These are phyloP conservation scores for Drosophila triauraria DNA, from an alignment of 1,140 invertebrate genomes.

Conservation along the genomic window DNA sequence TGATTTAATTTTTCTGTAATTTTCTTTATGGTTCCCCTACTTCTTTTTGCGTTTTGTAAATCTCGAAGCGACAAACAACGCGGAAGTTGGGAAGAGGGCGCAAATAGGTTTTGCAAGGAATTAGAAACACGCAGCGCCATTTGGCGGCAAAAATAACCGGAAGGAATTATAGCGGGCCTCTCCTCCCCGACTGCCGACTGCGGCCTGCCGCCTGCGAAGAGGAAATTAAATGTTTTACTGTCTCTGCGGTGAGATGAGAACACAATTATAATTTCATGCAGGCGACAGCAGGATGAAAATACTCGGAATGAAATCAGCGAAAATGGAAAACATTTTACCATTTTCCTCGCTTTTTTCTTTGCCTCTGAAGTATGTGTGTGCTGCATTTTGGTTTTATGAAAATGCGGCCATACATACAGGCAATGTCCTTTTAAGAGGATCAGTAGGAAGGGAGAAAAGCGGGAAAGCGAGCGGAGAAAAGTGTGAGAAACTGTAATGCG, in stretches of 20 bases:
- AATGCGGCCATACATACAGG: conserved; percentile 32
- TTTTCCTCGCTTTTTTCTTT: conserved; percentile 17
- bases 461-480: conserved; percentile 1
- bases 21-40: conserved; percentile 35
- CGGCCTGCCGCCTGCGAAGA: conserved; percentile 36
- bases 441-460: conserved; percentile 29
- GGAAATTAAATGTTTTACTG: conserved; percentile 83
- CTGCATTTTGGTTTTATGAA: conserved; percentile 65
- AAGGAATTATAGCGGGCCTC: conserved; percentile 73
- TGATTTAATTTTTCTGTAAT: conserved; percentile 71
- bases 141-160: conserved; percentile 73
- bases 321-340: conserved; percentile 60
- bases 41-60: conserved; percentile 18
- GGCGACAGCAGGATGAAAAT: conserved; percentile 46
- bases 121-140: conserved; percentile 72
- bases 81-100: not conserved
- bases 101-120: conserved; percentile 73
- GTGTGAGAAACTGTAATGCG: conserved; percentile 48
- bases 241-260: conserved; percentile 68
- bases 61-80: conserved; percentile 34
- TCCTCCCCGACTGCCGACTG: not conserved
- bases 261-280: conserved; percentile 75
- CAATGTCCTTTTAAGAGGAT: conserved; percentile 68
- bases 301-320: conserved; percentile 62
- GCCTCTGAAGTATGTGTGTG: conserved; percentile 22